These are phyloP conservation scores for Stenotaenia linearis DNA, from an alignment of 2,888 invertebrate genomes.

Conservation along the genomic window DNA sequence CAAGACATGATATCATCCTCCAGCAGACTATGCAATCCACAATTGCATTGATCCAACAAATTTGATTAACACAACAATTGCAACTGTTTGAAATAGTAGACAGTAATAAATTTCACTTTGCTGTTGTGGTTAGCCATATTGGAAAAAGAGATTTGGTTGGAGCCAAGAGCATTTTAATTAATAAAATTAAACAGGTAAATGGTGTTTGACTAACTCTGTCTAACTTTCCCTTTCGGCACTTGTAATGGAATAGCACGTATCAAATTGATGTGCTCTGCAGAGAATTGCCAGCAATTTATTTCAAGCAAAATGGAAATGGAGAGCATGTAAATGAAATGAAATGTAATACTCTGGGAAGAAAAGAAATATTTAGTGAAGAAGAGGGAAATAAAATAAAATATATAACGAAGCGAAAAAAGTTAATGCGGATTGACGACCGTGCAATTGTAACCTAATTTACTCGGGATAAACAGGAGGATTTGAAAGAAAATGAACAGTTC, in stretches of 20 bases:
- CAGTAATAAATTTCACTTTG: background rate
- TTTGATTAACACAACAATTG: too few species aligned
- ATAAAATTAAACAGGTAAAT: background rate
- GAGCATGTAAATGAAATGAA: background rate
- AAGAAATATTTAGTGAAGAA: background rate
- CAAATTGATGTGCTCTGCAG: background rate
- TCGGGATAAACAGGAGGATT: background rate
- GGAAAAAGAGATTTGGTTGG: background rate
- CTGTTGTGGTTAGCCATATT: background rate
- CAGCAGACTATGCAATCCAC: too few species aligned
- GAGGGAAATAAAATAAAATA: background rate
- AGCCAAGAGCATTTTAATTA: background rate
- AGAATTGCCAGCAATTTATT: background rate
- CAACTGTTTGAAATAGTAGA: background rate
- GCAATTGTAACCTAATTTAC: slow-evolving; percentile 11
- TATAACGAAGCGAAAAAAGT: background rate
- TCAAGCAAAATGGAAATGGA: background rate
- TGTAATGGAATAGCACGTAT: background rate
- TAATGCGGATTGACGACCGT: slow-evolving; percentile 1
- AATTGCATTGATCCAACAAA: too few species aligned
- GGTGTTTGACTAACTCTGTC: background rate
- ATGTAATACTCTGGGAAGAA: background rate
- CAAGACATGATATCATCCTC: too few species aligned
- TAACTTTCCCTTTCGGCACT: slow-evolving; percentile 1
- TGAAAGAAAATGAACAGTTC: background rate